phyloP scores from a whole-genome alignment of 2,113 vertebrate genomes.

The Centrocercus urophasianus region DNA sequence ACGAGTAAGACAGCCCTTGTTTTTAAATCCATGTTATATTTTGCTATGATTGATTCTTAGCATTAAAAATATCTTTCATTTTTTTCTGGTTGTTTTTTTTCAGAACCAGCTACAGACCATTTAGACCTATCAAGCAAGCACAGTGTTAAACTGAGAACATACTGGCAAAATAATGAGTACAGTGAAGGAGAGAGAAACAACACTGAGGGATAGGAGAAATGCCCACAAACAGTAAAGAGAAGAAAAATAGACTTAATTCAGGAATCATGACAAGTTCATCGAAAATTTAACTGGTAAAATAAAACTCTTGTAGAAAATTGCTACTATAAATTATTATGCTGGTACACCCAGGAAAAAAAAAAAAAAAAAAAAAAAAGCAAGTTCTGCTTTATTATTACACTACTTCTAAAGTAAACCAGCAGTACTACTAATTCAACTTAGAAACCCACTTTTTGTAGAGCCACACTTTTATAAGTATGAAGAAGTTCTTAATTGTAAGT shows the following conservation, averaged over 20 bases:
- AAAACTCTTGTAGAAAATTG: neutral
- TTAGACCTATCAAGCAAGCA: neutral
- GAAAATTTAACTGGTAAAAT: neutral
- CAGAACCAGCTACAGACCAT: neutral
- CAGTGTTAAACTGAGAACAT: neutral
- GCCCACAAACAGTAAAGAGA: neutral
- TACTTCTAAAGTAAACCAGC: neutral
- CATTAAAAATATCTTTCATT: neutral
- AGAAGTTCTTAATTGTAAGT: neutral
- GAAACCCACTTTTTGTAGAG: neutral
- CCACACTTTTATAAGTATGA: neutral
- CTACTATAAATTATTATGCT: neutral
- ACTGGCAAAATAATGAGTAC: neutral
- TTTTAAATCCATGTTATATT: neutral
- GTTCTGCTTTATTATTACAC: neutral
- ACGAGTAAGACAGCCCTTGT: neutral
- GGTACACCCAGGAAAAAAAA: neutral
- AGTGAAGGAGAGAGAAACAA: neutral
- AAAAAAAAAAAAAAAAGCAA: neutral
- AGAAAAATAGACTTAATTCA: neutral
- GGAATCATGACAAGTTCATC: neutral
- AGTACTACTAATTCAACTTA: neutral
- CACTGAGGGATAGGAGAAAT: neutral
- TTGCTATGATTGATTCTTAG: neutral
- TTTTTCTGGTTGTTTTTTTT: neutral